phyloP scores from a whole-genome alignment of 2,797 vertebrate genomes.

The Allobates femoralis region DNA sequence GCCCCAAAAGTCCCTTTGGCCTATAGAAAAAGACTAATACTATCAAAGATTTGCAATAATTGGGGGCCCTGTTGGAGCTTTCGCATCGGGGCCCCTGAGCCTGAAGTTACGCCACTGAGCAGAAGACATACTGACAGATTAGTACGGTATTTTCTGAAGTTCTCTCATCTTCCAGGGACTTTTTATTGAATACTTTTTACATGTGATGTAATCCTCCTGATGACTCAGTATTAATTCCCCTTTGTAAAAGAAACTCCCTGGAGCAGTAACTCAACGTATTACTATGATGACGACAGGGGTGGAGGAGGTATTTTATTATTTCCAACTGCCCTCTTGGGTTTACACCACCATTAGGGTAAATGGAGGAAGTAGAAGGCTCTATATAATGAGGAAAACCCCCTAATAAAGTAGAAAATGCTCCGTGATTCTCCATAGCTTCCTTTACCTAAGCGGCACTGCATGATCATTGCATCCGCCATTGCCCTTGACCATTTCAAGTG shows the following conservation, averaged over 20 bases:
- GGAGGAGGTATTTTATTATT: background rate
- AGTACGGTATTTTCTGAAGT: background rate
- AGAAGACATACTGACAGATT: no score
- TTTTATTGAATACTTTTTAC: background rate
- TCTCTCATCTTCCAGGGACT: background rate
- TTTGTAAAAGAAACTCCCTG: background rate
- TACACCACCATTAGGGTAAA: background rate
- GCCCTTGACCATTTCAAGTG: no score
- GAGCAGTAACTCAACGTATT: background rate
- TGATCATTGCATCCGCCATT: background rate
- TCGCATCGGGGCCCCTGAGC: no score
- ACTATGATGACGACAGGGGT: background rate
- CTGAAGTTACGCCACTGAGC: no score
- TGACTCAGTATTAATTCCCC: constrained; percentile 34
- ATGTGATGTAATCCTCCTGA: constrained; percentile 5
- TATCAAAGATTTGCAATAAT: no score
- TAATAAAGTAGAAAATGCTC: background rate
- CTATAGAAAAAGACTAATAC: no score
- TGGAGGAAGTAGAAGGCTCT: background rate
- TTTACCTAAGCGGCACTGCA: background rate
- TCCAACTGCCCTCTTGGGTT: background rate
- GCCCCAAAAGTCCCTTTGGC: no score
- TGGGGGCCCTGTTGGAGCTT: no score
- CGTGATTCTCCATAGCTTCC: background rate
- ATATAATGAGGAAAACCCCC: background rate